These are phyloP conservation scores for Taxidea taxus DNA, from an alignment of 2,113 vertebrate species.

Conservation along the genomic window DNA sequence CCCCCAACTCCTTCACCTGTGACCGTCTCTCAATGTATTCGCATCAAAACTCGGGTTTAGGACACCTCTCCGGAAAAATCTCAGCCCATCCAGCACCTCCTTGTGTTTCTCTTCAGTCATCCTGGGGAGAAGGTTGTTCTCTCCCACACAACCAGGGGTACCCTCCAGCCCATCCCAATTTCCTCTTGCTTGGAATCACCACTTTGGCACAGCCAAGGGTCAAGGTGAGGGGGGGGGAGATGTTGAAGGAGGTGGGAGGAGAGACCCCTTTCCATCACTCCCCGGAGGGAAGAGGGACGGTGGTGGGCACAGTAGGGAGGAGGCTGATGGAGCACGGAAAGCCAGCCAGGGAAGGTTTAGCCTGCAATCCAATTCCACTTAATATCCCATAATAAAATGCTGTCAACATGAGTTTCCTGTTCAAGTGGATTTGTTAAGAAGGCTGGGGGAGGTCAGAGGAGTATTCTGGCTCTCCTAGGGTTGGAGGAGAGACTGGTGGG, in stretches of 20 bases:
- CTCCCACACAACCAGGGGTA: not conserved
- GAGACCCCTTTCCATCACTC: not conserved
- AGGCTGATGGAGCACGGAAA: not conserved
- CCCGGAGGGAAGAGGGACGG: not conserved
- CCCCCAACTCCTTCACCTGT: not conserved
- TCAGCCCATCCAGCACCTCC: not conserved
- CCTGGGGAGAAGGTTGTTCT: not conserved
- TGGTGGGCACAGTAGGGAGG: not conserved
- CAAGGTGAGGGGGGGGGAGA: no score
- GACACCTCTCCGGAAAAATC: not conserved
- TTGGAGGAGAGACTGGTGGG: not conserved
- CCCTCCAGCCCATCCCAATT: not conserved
- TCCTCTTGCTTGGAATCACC: not conserved
- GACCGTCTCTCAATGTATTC: not conserved
- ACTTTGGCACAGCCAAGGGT: not conserved
- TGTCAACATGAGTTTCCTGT: slow-evolving; percentile 60
- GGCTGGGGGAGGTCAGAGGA: slow-evolving; percentile 16
- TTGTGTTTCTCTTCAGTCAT: not conserved
- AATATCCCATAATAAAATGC: slow-evolving; percentile 53
- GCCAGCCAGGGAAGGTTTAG: not conserved
- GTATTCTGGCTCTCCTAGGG: not conserved
- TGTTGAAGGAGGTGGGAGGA: not conserved
- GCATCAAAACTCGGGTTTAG: not conserved
- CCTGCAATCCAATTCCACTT: slow-evolving; percentile 42
- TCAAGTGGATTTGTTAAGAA: slow-evolving; percentile 49